phyloP scores from a whole-genome alignment of 2,113 vertebrate species.

The Ceyx melanurus region DNA sequence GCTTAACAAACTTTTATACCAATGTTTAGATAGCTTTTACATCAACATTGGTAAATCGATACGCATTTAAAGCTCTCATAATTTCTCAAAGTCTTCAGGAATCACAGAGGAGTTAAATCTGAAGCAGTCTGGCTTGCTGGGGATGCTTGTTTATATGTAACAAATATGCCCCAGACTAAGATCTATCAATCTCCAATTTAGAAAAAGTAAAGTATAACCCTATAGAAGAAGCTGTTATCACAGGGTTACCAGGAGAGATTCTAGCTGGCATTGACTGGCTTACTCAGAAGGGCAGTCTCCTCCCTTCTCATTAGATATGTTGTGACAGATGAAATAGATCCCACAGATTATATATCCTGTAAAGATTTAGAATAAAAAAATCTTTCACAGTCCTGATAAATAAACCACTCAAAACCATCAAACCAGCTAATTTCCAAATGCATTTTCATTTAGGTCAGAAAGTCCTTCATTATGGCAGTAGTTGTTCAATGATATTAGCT shows the following conservation, averaged over 20 bases:
- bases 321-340: neutral
- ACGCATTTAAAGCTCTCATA: neutral
- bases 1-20: conserved; percentile 10
- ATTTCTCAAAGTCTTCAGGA: conserved; percentile 35
- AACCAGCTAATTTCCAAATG: neutral
- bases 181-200: conserved; percentile 12
- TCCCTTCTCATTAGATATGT: neutral
- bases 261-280: neutral
- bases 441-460: neutral
- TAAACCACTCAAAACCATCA: neutral
- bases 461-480: neutral
- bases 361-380: neutral
- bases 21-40: neutral
- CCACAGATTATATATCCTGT: neutral
- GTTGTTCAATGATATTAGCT: neutral
- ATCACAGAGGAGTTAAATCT: conserved; percentile 41
- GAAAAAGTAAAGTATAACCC: neutral
- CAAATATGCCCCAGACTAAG: neutral
- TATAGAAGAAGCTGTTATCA: neutral
- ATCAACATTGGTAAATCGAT: neutral
- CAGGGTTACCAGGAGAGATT: neutral
- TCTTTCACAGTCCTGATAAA: neutral
- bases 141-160: neutral
- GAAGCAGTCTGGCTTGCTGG: neutral
- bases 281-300: neutral